phyloP scores from a whole-genome alignment of 2,797 vertebrate genomes.

The Picus viridis region DNA sequence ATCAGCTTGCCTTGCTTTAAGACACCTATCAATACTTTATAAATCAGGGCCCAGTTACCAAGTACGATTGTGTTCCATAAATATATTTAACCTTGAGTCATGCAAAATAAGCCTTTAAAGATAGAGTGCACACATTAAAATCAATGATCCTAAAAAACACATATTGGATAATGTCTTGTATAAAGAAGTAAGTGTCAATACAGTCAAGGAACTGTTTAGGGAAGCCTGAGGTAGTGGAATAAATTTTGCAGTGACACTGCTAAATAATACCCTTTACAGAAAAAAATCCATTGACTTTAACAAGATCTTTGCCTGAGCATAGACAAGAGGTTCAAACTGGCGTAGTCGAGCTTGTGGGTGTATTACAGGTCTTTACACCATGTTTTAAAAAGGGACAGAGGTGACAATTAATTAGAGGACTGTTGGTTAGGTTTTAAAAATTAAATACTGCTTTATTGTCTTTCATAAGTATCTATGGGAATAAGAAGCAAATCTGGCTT shows the following conservation, averaged over 20 bases:
- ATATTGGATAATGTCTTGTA: background rate
- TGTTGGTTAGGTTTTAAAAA: background rate
- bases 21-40: constrained; percentile 12
- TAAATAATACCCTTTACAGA: background rate
- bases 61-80: background rate
- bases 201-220: background rate
- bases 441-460: background rate
- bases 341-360: background rate
- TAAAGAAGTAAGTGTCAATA: constrained; percentile 36
- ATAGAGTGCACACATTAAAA: background rate
- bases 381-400: background rate
- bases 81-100: constrained; percentile 56
- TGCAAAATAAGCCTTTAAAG: constrained; percentile 44
- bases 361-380: background rate
- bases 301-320: background rate
- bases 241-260: background rate
- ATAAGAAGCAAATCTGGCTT: background rate
- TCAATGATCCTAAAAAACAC: constrained; percentile 30
- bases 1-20: background rate
- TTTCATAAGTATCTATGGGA: background rate
- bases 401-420: background rate
- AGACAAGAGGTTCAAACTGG: background rate
- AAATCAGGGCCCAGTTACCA: constrained; percentile 18
- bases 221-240: background rate
- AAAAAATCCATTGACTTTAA: background rate